Evolutionary conservation across 2,888 invertebrate genomes (phyloP), one percentile per base, ranked within the genome.

Genomic region (Dolichopus griseipennis): DNA sequence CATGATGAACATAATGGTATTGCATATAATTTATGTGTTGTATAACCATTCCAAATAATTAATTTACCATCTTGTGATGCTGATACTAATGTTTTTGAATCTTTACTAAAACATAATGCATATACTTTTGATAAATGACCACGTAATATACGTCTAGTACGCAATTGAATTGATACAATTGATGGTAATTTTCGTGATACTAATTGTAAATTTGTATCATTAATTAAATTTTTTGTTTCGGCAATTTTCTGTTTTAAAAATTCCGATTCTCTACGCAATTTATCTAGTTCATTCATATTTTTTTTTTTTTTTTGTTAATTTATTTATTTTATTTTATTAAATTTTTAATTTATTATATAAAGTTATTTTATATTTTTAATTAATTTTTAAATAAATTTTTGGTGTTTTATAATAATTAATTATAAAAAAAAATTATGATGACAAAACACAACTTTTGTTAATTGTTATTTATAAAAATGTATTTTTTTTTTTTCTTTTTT

Each of bases 51-150:
- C 97, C 97, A 97, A 72, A 97, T 97, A 80, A 97, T 97, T 83
- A 97, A 88, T 85, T 97, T 97, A 79, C 97, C 97, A 85, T 97
- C 97, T 85, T 97, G 97, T 76, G 95, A 95, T 76, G 97, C 97
- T 67, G 96, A 97, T 76, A 97, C 97, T 83, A 97, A 86, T 85
- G 95, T 95, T 85, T 95, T 90, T 76, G 95, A 95, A 84, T 97
- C 97, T 76, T 93, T 92, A 77, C 95, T 96, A 97, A 97, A 97
- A 83, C 97, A 97, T 97, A 97, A 97, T 75, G 97, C 97, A 84
- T 97, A 97, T 83, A 97, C 97, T 88, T 97, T 97, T 79, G 97
- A 97, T 83, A 97, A 88, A 83, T 97, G 97, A 71, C 97, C 97
- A 75, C 97, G 89, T 78, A 97, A 90, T 73, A 97, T 97, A 76